These are phyloP conservation scores for Hydractinia echinata DNA, from an alignment of 30 jellyfish, hydroid and myxozoan species.

Conservation along the genomic window DNA sequence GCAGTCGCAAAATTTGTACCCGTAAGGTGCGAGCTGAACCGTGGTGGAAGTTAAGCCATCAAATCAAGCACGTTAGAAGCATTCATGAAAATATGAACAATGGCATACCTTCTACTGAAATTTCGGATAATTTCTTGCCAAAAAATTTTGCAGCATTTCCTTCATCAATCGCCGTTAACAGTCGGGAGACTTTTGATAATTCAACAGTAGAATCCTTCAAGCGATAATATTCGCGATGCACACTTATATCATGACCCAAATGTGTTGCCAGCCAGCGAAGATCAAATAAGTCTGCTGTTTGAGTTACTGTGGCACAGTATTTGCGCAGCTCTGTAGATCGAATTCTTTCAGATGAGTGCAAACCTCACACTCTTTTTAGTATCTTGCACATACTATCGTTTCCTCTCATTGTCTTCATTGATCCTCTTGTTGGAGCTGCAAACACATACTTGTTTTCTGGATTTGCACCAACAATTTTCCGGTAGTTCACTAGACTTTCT, in stretches of 20 bases:
- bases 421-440: constrained; percentile 46
- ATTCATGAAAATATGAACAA: too few species aligned
- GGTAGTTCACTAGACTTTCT: constrained; percentile 9
- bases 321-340: constrained; percentile 39
- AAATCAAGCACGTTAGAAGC: too few species aligned
- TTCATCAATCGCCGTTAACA: constrained; percentile 21
- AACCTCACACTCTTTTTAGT: not conserved
- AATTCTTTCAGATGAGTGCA: constrained; percentile 21
- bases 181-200: constrained; percentile 3
- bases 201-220: constrained; percentile 12
- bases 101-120: constrained; percentile 31
- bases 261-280: constrained; percentile 17
- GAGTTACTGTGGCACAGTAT: not conserved
- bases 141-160: constrained; percentile 36
- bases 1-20: too few species aligned
- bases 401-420: constrained; percentile 31
- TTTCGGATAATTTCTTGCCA: constrained; percentile 40
- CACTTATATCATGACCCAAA: constrained; percentile 9
- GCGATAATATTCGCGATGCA: constrained; percentile 16
- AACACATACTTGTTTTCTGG: constrained; percentile 18
- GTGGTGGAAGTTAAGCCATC: too few species aligned
- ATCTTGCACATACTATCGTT: constrained; percentile 30
- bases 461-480: constrained; percentile 29
- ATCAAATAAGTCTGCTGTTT: not conserved
- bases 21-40: too few species aligned